A percentile compares a stretch with the other conserved stretches of the same genome.
Conservation (phyloP, 2,797 vertebrate species). For the Megaceryle alcyon region DNA sequence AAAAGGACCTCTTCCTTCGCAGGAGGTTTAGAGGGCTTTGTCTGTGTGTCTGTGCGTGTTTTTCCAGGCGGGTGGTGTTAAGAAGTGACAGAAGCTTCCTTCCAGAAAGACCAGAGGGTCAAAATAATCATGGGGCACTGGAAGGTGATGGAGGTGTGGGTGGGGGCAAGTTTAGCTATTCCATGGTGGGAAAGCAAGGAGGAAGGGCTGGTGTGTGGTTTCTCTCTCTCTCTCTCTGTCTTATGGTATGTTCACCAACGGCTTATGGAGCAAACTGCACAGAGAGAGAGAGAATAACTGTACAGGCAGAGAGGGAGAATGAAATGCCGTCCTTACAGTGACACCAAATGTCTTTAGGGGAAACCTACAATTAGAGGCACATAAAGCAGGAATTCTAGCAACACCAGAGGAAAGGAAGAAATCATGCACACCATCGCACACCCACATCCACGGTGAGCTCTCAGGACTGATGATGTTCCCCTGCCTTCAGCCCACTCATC, state of each 20-base stretch:
- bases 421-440: not conserved
- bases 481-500: not conserved
- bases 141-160: conserved; percentile 51
- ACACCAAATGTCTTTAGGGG: conserved; percentile 84
- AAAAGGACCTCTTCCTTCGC: not conserved
- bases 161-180: conserved; percentile 73
- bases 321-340: conserved; percentile 80
- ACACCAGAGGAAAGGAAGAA: not conserved
- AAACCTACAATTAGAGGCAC: conserved; percentile 76
- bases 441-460: not conserved
- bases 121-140: conserved; percentile 39
- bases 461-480: not conserved
- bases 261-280: conserved; percentile 35
- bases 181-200: conserved; percentile 48
- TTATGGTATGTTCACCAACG: conserved; percentile 32
- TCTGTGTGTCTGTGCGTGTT: not conserved
- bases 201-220: conserved; percentile 28
- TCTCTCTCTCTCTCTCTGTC: conserved; percentile 39
- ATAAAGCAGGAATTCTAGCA: conserved; percentile 14
- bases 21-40: not conserved
- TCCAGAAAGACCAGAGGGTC: conserved; percentile 67
- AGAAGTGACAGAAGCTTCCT: conserved; percentile 61
- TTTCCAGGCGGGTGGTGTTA: not conserved
- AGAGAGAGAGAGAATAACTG: conserved; percentile 51
- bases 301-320: conserved; percentile 56